Percentiles rank a stretch among this genome's conserved stretches.
These are phyloP conservation scores for Ianthella basta DNA, from an alignment of 37 sponge, comb jelly and placozoan species.

Conservation along the genomic window DNA sequence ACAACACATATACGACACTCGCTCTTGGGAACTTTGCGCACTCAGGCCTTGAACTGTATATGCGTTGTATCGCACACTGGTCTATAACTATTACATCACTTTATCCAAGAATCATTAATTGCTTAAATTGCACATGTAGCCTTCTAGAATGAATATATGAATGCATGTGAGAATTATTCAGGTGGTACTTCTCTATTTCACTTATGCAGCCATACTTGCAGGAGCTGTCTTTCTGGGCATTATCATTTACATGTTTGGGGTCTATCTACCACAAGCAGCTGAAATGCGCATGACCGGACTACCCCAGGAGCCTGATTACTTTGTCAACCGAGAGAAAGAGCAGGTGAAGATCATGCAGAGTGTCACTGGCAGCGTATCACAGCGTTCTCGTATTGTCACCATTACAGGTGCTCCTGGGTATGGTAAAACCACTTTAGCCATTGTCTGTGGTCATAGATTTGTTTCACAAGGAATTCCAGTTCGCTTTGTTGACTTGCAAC, in stretches of 20 bases:
- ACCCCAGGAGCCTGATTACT: not conserved
- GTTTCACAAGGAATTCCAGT: not conserved
- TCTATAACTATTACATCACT: too few relatives aligned
- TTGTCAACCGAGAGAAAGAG: constrained; percentile 8
- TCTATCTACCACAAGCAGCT: not conserved
- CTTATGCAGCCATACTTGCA: too few relatives aligned
- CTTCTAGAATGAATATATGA: too few relatives aligned
- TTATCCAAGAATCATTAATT: too few relatives aligned
- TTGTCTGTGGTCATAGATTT: not conserved
- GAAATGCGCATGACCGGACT: not conserved
- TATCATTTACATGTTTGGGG: not conserved
- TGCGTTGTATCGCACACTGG: too few relatives aligned
- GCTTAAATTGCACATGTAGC: too few relatives aligned
- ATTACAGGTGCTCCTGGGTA: constrained; percentile 7
- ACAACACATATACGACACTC: too few relatives aligned
- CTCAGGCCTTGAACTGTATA: too few relatives aligned
- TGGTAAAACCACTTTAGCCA: constrained; percentile 12
- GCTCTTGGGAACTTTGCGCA: too few relatives aligned
- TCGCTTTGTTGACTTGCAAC: not conserved
- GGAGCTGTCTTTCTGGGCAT: too few relatives aligned
- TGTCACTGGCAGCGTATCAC: not conserved
- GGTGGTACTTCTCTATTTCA: too few relatives aligned
- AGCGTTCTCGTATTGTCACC: constrained; percentile 2
- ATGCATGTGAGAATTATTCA: too few relatives aligned
- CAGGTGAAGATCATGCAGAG: not conserved